Conservation (phyloP, 2,113 vertebrate genomes). For the Prietella phreatophila region DNA sequence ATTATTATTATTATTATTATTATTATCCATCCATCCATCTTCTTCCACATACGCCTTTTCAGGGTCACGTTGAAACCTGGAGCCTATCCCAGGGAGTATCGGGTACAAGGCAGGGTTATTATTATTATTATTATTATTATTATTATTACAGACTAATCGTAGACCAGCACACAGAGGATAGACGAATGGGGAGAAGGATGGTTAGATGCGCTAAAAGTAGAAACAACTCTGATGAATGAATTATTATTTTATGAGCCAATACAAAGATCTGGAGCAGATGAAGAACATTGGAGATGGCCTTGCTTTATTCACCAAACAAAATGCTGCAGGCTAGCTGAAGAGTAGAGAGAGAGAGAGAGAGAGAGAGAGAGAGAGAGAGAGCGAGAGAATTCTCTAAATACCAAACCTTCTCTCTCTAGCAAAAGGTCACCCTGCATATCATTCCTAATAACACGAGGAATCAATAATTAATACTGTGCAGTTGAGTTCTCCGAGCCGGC, state of each 20-base stretch:
- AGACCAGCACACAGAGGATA: conserved; percentile 43
- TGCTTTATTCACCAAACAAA: not conserved
- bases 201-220: not conserved
- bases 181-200: not conserved
- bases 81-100: too few relatives aligned
- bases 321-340: not conserved
- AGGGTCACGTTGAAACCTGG: too few relatives aligned
- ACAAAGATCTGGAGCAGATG: not conserved
- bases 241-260: not conserved
- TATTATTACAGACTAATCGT: conserved; percentile 45
- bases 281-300: not conserved
- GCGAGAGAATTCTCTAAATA: conserved; percentile 1
- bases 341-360: not conserved
- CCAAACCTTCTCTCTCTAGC: conserved; percentile 28
- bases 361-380: too few relatives aligned
- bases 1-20: not conserved
- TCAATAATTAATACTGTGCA: conserved; percentile 65
- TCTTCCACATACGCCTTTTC: too few relatives aligned
- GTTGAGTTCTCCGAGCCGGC: conserved; percentile 43
- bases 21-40: too few relatives aligned
- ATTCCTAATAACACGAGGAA: conserved; percentile 56
- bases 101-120: too few relatives aligned
- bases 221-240: not conserved
- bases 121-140: not conserved
- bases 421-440: conserved; percentile 37